phyloP scores from a whole-genome alignment of 1,140 invertebrate genomes.

The Drosophila kikkawai region DNA sequence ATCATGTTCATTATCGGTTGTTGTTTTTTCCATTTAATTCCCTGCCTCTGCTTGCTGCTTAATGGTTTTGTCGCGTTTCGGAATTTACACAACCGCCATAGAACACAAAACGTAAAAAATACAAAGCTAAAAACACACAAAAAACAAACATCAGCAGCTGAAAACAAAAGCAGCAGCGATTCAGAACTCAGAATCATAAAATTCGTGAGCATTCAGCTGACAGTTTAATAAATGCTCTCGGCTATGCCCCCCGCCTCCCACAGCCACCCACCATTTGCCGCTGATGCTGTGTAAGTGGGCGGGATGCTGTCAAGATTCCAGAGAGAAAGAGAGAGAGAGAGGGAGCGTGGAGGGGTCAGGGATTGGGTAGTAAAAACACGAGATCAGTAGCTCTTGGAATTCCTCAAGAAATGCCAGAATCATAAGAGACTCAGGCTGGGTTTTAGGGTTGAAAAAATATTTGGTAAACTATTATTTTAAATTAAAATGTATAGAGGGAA shows the following conservation, averaged over 20 bases:
- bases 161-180: constrained; percentile 27
- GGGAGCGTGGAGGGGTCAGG: not conserved
- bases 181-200: constrained; percentile 63
- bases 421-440: not conserved
- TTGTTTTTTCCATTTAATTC: constrained; percentile 65
- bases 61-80: constrained; percentile 78
- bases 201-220: constrained; percentile 75
- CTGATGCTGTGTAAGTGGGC: constrained; percentile 32
- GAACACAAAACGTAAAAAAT: not conserved
- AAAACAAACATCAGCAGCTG: constrained; percentile 31
- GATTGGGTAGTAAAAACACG: not conserved
- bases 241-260: not conserved
- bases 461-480: not conserved
- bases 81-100: constrained; percentile 68
- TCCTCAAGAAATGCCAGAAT: constrained; percentile 8
- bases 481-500: not conserved
- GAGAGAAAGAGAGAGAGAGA: not conserved
- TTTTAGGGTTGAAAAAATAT: not conserved
- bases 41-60: constrained; percentile 47
- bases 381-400: constrained; percentile 38
- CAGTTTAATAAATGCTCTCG: constrained; percentile 73
- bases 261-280: constrained; percentile 1
- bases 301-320: constrained; percentile 26
- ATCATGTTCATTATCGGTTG: constrained; percentile 31
- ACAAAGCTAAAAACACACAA: constrained; percentile 44